phyloP scores from a whole-genome alignment of 2,113 vertebrate species.

The Pangasianodon gigas region DNA sequence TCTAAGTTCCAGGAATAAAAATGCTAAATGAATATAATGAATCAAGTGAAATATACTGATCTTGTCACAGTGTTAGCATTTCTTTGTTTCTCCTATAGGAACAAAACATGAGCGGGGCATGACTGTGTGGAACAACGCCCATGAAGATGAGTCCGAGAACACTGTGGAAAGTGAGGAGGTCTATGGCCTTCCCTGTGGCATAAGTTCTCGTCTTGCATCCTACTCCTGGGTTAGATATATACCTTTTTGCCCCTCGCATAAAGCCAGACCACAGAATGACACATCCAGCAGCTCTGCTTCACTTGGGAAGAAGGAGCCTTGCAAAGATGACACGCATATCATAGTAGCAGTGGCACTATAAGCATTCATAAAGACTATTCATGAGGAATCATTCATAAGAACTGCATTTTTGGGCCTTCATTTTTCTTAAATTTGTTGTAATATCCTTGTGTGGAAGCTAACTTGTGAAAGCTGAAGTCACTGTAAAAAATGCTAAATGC shows the following conservation, averaged over 20 bases:
- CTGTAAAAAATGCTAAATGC: neutral
- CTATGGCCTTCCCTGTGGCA: constrained; percentile 85
- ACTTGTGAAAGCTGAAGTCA: neutral
- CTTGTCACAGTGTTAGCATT: neutral
- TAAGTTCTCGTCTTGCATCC: constrained; percentile 72
- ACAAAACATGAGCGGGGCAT: constrained; percentile 86
- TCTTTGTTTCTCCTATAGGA: constrained; percentile 69
- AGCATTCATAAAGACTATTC: constrained; percentile 30
- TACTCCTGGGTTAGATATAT: constrained; percentile 74
- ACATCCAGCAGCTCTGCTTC: constrained; percentile 31
- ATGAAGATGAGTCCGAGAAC: constrained; percentile 67
- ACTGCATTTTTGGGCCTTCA: accelerated
- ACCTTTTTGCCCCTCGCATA: constrained; percentile 81
- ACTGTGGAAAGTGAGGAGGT: constrained; percentile 69
- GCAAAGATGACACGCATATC: constrained; percentile 58
- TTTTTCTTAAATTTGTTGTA: neutral
- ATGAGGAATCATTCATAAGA: neutral
- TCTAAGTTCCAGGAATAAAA: neutral
- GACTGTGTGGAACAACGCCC: constrained; percentile 79
- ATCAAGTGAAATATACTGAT: neutral
- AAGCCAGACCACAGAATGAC: neutral
- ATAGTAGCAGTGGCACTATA: constrained; percentile 61
- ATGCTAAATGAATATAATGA: neutral
- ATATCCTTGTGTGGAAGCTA: neutral
- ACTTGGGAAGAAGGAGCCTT: constrained; percentile 57